phyloP scores from a whole-genome alignment of 2,888 invertebrate species.

The Leptothorax acervorum region DNA sequence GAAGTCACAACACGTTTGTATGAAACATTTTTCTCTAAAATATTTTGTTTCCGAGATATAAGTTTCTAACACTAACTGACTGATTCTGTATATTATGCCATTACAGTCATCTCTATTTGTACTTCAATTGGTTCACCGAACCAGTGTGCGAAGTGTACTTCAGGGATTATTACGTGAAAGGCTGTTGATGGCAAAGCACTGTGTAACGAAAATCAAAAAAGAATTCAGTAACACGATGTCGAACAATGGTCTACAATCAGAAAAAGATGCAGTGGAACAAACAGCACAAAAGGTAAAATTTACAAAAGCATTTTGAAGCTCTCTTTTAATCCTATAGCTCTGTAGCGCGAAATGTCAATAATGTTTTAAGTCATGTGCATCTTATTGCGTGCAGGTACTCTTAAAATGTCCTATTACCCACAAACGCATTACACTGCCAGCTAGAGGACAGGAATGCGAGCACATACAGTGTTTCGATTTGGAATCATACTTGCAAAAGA shows the following conservation, averaged over 20 bases:
- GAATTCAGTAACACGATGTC: conserved; percentile 93
- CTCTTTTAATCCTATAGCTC: background rate
- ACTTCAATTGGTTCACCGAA: conserved; percentile 98
- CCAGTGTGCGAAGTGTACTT: conserved; percentile 96
- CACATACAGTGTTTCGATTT: conserved; percentile 99
- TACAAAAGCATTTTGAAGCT: background rate
- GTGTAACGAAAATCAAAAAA: conserved; percentile 97
- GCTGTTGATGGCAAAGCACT: conserved; percentile 96
- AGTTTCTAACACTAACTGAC: no score
- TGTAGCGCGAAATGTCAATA: background rate
- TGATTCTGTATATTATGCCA: no score
- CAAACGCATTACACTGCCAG: conserved; percentile 97
- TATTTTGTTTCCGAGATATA: no score
- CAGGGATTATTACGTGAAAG: conserved; percentile 96
- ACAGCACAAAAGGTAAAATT: conserved; percentile 92
- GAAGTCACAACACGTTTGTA: no score
- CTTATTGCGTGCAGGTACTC: conserved; percentile 87
- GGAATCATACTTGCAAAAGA: conserved; percentile 97
- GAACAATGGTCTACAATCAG: conserved; percentile 85
- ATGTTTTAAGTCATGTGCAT: background rate
- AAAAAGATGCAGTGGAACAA: conserved; percentile 91
- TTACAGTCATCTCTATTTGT: conserved; percentile 96
- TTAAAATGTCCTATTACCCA: conserved; percentile 98
- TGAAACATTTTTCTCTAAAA: no score
- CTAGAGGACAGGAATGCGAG: conserved; percentile 98